Base-by-base conservation (phyloP, 2,888 invertebrate species). In the Syrista parreyssii region DNA sequence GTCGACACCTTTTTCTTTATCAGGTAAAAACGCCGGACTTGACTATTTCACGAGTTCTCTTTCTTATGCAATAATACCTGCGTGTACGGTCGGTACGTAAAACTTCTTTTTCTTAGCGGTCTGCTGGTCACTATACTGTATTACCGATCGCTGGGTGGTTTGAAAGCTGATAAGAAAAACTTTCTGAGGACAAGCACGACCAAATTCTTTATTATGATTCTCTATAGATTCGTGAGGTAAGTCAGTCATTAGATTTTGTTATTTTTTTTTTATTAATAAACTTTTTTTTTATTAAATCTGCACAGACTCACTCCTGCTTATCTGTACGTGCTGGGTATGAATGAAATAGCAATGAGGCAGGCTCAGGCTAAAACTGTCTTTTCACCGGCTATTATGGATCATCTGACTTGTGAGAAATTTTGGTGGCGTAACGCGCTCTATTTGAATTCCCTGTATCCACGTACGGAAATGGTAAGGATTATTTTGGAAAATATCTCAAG, bases 1-100 rank as follows among this genome's bases (percentile, higher is more conserved):
- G 97, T 97, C 72, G 97, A 97, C 88, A 96, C 96, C 9, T 97
- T 97, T 92, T 97, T 97, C 92, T 96, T 96, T 86, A 96, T 97
- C 83, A 96, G 96, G 95, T 96, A 88, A 89, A n/a, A n/a, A n/a
- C n/a, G n/a, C n/a, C n/a, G n/a, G n/a, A n/a, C n/a, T n/a, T n/a
- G n/a, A n/a, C n/a, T n/a, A n/a, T n/a, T n/a, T n/a, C n/a, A n/a
- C 68, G 23, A 68, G 23, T 68, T 68, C 4, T 68, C 4, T 33
- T 33, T 33, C 33, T 33, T 33, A 33, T 33, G 33, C 33, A 33
- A 33, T 3, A 33, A 33, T 73, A 4, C 73, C n/a, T 15, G 68
- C 35, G 68, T 30, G 3, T n/a, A n/a, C 35, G 36, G 33, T 33
- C 33, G 33, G n/a, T 68, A 68, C 4, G 69, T 12, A n/a, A 31